phyloP scores from a whole-genome alignment of 2,888 invertebrate genomes.

The Aromia moschata region DNA sequence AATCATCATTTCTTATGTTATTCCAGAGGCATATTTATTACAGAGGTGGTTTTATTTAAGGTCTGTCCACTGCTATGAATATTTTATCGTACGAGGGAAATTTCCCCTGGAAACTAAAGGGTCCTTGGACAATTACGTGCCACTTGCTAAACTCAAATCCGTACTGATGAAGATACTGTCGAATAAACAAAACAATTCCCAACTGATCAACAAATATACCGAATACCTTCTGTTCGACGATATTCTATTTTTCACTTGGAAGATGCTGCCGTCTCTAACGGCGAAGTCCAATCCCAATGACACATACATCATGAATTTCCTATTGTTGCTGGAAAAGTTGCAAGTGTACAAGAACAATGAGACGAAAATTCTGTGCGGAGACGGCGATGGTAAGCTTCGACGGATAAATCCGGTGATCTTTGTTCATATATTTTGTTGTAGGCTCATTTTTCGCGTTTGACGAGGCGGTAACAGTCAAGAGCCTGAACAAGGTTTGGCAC shows the following conservation, averaged over 20 bases:
- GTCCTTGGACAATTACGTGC: constrained; percentile 70
- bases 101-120: constrained; percentile 68
- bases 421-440: constrained; percentile 37
- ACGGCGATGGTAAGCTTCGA: constrained; percentile 46
- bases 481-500: constrained; percentile 80
- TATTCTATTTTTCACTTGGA: constrained; percentile 77
- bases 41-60: no score
- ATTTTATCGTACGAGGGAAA: constrained; percentile 78
- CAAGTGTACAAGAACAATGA: constrained; percentile 53
- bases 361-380: constrained; percentile 51
- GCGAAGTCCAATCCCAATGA: constrained; percentile 66
- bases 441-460: constrained; percentile 68
- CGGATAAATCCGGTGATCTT: no score
- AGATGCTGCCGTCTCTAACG: constrained; percentile 67
- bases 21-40: no score
- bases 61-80: constrained; percentile 78
- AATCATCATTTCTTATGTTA: no score
- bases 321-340: constrained; percentile 57
- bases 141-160: constrained; percentile 72
- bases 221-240: constrained; percentile 81
- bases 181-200: constrained; percentile 68
- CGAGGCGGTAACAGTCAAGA: constrained; percentile 64
- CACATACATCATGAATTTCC: constrained; percentile 58
- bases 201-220: constrained; percentile 74
- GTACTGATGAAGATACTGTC: constrained; percentile 74